Evolutionary conservation across 1,140 invertebrate genomes (phyloP).

Genomic region (Drosophila ananassae): DNA sequence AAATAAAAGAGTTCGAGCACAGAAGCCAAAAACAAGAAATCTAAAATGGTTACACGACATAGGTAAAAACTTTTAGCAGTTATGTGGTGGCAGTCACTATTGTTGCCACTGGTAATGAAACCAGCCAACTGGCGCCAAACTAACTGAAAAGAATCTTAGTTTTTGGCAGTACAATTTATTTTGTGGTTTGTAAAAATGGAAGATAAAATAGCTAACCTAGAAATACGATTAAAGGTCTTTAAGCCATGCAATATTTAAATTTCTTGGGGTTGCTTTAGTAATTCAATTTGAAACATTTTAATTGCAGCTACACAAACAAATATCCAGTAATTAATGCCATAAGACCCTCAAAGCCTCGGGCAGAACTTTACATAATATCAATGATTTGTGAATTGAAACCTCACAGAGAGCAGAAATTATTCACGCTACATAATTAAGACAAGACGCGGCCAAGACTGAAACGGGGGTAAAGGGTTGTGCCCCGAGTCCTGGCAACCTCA

Average conservation of each 20-base stretch:
- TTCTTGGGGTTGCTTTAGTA: neutral
- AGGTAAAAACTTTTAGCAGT: constrained; percentile 16
- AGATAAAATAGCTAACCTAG: neutral
- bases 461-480: constrained; percentile 51
- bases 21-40: constrained; percentile 1
- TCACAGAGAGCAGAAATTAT: constrained; percentile 70
- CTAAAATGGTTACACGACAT: constrained; percentile 25
- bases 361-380: constrained; percentile 53
- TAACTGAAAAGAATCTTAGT: neutral
- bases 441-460: constrained; percentile 44
- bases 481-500: constrained; percentile 56
- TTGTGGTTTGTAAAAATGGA: neutral
- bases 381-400: constrained; percentile 55
- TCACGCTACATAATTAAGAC: constrained; percentile 82
- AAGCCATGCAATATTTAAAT: neutral
- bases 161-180: neutral
- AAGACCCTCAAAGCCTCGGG: constrained; percentile 9
- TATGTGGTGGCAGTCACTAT: constrained; percentile 24
- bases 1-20: constrained; percentile 48
- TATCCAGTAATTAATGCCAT: constrained; percentile 58
- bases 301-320: constrained; percentile 7
- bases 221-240: neutral
- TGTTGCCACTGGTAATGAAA: constrained; percentile 8
- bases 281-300: neutral
- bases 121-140: constrained; percentile 17